Evolutionary conservation across 2,888 invertebrate genomes (phyloP), one percentile per base, ranked within the genome.

Genomic region (Drosophila pseudotakahashii): DNA sequence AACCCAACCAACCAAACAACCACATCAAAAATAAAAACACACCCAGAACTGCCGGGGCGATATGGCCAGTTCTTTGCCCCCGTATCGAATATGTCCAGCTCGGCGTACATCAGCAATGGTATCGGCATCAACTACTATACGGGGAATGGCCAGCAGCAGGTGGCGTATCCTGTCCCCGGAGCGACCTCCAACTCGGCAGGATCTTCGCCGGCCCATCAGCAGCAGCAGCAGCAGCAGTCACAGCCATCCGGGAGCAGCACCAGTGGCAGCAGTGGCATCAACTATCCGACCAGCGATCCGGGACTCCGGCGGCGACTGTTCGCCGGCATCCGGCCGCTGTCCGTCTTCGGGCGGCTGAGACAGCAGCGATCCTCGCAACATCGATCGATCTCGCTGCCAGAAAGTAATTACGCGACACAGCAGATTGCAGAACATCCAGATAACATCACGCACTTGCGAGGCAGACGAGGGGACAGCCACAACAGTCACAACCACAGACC

Each of bases 301-400:
- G 94, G 95, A 91, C 93, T 95, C 93, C 94, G 96, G 91, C 94
- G 96, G 91, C 94, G 95, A 79, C 94, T 96, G 90, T 96, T 96
- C 93, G 96, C 96, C 91, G 96, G 96, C 88, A 95, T 96, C 94
- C 95, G 95, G 93, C 96, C 95, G 92, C 93, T 96, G 91, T 96
- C 96, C 89, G 95, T 94, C 76, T 93, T 95, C 90, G 89, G 91
- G 41, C 90, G 91, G 10, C 93, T 95, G 90, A 94, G 95, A 87
- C 94, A 94, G 89, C 94, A 94, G 89, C 94, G 94, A 91, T 95
- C 95, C 88, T 94, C 95, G 88, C 95, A 95, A 93, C 95, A 95
- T 93, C 95, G 96, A 92, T 96, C 96, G 93, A 96, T 96, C 94
- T 96, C 96, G 92, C 94, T 96, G 93, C 96, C 96, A 92, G 96